A percentile compares a stretch with the other conserved stretches of the same genome.
Conservation (phyloP, 2,113 vertebrate genomes). For the Trichechus manatus region DNA sequence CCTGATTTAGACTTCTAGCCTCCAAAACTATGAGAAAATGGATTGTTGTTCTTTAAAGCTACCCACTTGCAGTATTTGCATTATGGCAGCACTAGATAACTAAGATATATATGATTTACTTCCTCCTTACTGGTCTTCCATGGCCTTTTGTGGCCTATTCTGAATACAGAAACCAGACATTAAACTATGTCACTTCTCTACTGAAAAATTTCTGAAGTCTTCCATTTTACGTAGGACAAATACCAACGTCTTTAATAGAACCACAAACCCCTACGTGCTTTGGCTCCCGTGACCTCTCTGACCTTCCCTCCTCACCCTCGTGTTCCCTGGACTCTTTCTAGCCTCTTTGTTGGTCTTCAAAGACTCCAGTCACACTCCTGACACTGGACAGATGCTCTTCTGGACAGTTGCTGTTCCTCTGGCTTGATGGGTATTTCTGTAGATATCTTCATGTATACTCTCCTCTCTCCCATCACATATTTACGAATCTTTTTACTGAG, state of each 20-base stretch:
- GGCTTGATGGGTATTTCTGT: neutral
- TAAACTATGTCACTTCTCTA: neutral
- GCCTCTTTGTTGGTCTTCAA: neutral
- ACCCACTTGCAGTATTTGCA: neutral
- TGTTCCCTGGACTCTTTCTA: neutral
- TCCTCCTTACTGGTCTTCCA: neutral
- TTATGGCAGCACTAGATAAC: neutral
- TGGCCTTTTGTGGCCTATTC: neutral
- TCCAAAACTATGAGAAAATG: neutral
- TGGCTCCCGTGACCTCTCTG: neutral
- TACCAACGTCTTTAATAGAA: neutral
- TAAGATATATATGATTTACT: neutral
- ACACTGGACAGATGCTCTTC: neutral
- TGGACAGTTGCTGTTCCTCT: neutral
- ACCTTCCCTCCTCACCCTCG: neutral
- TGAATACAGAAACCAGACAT: neutral
- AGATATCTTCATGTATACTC: neutral
- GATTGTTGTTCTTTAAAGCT: neutral
- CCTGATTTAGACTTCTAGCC: too few relatives aligned
- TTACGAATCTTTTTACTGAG: neutral
- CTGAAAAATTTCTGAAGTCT: neutral
- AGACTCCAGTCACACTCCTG: too few relatives aligned
- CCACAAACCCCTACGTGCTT: neutral
- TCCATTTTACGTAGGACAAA: neutral
- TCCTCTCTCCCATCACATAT: neutral